These are phyloP conservation scores for Platysternon megacephalum DNA, from an alignment of 2,113 vertebrate species.

Conservation along the genomic window DNA sequence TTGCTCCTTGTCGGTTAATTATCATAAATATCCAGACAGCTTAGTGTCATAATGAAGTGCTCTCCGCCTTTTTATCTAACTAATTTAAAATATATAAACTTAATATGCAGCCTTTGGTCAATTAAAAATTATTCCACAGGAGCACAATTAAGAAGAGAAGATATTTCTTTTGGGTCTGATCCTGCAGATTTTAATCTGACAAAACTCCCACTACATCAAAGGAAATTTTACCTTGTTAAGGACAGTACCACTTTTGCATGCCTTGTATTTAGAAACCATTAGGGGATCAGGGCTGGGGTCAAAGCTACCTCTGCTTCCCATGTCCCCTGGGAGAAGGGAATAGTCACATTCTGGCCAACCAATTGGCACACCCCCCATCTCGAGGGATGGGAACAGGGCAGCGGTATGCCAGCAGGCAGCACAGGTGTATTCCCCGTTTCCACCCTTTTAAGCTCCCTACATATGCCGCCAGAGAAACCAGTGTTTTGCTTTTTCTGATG, in stretches of 20 bases:
- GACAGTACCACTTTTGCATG: not conserved
- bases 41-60: fast-evolving
- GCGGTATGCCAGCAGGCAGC: not conserved
- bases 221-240: not conserved
- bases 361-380: not conserved
- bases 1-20: not conserved
- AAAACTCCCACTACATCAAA: fast-evolving
- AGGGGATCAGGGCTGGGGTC: not conserved
- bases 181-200: not conserved
- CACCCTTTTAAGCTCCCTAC: not conserved
- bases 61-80: not conserved
- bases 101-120: not conserved
- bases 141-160: fast-evolving
- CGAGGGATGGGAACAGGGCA: not conserved
- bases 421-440: not conserved
- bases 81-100: not conserved
- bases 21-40: not conserved
- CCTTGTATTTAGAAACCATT: not conserved
- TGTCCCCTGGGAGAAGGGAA: not conserved
- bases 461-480: not conserved
- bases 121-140: not conserved
- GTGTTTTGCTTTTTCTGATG: constrained; percentile 53
- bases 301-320: not conserved
- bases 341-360: not conserved
- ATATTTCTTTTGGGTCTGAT: not conserved